Conservation (phyloP, 2,797 vertebrate species). For the Thripadectes ignobilis region DNA sequence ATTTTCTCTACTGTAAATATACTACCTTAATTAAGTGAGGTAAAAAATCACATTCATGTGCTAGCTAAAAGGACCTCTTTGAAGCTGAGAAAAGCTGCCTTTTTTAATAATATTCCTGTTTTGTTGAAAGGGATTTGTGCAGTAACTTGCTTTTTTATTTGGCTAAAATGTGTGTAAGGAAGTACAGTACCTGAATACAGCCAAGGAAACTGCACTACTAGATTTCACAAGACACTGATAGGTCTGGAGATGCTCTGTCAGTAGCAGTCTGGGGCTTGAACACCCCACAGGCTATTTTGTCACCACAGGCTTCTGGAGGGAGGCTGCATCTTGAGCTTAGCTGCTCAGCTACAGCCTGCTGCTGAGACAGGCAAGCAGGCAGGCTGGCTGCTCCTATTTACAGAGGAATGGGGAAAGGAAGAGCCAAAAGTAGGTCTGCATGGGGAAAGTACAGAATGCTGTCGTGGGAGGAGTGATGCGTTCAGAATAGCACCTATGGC, state of each 20-base stretch:
- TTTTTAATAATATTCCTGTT: background rate
- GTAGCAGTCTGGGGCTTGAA: background rate
- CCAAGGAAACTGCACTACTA: background rate
- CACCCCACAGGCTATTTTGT: background rate
- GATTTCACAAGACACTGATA: background rate
- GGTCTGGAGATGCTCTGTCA: background rate
- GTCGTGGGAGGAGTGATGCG: background rate
- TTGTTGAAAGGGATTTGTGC: background rate
- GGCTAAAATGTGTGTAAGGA: background rate
- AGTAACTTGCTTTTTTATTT: background rate
- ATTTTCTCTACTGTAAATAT: background rate
- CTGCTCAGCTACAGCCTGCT: background rate
- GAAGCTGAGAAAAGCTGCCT: background rate
- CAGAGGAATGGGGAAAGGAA: background rate
- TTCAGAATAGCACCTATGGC: background rate
- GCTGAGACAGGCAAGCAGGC: background rate
- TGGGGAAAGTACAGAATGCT: background rate
- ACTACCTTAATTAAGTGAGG: background rate
- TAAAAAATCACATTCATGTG: background rate
- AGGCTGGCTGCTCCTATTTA: background rate
- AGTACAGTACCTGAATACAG: background rate
- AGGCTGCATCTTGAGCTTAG: background rate
- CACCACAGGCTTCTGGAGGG: background rate
- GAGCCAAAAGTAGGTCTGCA: background rate
- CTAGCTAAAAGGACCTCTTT: background rate